A percentile compares a stretch with the other conserved stretches of the same genome.
Evolutionary conservation across 2,113 vertebrate species (phyloP).

Genomic region (Ciconia stormi): DNA sequence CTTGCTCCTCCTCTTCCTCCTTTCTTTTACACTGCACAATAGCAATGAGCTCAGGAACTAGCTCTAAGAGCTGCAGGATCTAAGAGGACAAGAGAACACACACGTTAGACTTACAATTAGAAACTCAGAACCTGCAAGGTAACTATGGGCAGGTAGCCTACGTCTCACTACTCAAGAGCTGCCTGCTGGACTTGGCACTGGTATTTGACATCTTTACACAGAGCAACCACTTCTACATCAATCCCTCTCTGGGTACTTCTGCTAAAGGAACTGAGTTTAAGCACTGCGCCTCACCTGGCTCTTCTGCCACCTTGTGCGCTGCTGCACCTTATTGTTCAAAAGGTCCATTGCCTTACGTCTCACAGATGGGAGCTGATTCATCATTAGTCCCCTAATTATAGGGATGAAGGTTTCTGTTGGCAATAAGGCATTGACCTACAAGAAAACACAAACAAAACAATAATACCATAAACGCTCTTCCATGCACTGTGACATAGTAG

Average conservation of each 20-base stretch:
- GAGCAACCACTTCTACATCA: background rate
- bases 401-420: conserved; percentile 90
- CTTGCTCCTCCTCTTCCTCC: conserved; percentile 81
- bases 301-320: conserved; percentile 79
- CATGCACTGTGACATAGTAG: background rate
- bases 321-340: conserved; percentile 92
- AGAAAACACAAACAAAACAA: background rate
- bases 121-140: background rate
- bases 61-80: conserved; percentile 82
- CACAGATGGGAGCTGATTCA: conserved; percentile 83
- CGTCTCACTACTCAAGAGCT: fast-evolving
- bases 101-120: background rate
- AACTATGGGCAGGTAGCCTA: background rate
- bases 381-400: conserved; percentile 88
- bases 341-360: conserved; percentile 95
- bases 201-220: fast-evolving
- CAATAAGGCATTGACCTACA: conserved; percentile 89
- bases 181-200: background rate
- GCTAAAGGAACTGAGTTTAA: background rate
- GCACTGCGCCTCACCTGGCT: conserved; percentile 72
- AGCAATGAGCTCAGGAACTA: conserved; percentile 81
- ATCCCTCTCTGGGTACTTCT: background rate
- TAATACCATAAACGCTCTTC: background rate
- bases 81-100: conserved; percentile 46
- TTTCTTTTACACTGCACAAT: conserved; percentile 74